Evolutionary conservation across 2,113 vertebrate species (phyloP), one percentile per base, ranked within the genome.

Genomic region (Oxyura jamaicensis): DNA sequence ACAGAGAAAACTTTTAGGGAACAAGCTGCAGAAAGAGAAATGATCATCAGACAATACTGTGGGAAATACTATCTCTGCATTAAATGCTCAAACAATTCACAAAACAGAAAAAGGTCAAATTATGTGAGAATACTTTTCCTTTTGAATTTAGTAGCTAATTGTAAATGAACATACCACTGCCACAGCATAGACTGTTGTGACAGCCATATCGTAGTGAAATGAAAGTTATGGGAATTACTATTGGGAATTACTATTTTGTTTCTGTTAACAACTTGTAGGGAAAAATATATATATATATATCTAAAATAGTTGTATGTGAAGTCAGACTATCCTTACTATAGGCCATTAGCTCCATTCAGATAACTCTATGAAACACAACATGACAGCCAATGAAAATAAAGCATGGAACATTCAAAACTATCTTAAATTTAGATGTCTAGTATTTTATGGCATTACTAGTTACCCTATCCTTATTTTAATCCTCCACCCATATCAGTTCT

Each of bases 341-440:
- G 25, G 18, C 14, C 65, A 33, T 58, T 67, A 90, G 35, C 19
- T 41, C 23, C 41, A 36, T 82, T 48, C 28, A 78, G 74, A 53
- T 20, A 84, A 86, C 48, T 80, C 52, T 15, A 63, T 83, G 68
- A 90, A 91, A 75, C 11, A 68, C 11, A 62, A 84, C 20, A 69
- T 21, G 72, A 94, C 86, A 88, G 80, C 77, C 91, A 96, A 86
- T 29, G 73, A 92, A 94, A 97, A 96, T 55, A 88, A 90, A 79
- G 23, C 60, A 53, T 52, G 23, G 16, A 84, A 15, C 53, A 41
- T 60, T 96, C 42, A 91, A 79, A 93, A 59, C 0, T 5, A 12
- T 81, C 33, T 93, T 93, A 95, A 93, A 93, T 88, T 84, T 93
- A 88, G 86, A 86, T 50, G 52, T 60, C 69, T 95, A 76, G 19